These are phyloP conservation scores for Peribatodes rhomboidaria DNA, from an alignment of 2,888 invertebrate species.

Conservation along the genomic window DNA sequence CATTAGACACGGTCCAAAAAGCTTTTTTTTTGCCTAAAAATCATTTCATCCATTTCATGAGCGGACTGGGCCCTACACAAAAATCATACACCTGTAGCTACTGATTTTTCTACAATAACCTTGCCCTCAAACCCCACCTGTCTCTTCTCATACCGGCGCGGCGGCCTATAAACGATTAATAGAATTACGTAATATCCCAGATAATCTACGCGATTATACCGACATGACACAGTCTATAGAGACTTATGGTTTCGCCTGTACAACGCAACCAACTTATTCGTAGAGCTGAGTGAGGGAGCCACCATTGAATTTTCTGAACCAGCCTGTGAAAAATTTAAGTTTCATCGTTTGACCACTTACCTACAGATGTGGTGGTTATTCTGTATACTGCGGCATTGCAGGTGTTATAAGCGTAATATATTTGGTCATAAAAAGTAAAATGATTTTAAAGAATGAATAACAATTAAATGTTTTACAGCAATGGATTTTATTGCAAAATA, in stretches of 20 bases:
- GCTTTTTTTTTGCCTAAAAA: too few relatives aligned
- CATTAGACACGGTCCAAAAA: too few relatives aligned
- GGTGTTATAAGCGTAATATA: conserved; percentile 28
- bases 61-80: too few relatives aligned
- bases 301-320: neutral
- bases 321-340: neutral
- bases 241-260: conserved; percentile 45
- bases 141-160: neutral
- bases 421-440: conserved; percentile 1
- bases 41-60: too few relatives aligned
- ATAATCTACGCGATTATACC: conserved; percentile 50
- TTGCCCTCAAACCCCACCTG: neutral
- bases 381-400: conserved; percentile 30
- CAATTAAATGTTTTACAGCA: neutral
- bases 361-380: neutral
- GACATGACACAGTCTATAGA: conserved; percentile 36
- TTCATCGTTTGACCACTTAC: neutral
- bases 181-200: conserved; percentile 37
- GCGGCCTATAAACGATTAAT: neutral
- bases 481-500: neutral
- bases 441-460: neutral
- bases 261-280: neutral
- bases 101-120: too few relatives aligned
- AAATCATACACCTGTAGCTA: too few relatives aligned
- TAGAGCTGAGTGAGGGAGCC: neutral